Evolutionary conservation across 1,140 invertebrate genomes (phyloP).

Genomic region (Penaeus vannamei): DNA sequence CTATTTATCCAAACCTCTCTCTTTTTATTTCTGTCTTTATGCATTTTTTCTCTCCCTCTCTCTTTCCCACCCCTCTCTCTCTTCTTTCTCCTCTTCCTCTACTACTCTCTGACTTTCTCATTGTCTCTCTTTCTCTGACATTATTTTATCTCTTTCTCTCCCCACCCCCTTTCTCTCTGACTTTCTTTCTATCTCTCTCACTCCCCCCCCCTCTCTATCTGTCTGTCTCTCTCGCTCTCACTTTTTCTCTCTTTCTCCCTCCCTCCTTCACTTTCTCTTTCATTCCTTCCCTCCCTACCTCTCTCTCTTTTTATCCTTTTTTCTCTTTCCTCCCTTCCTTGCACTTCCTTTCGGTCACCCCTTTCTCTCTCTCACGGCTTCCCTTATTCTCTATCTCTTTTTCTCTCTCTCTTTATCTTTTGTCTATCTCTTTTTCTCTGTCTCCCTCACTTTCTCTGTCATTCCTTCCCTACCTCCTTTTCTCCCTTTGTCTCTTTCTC

Average conservation of each 20-base stretch:
- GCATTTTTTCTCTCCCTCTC: neutral
- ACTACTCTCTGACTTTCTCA: neutral
- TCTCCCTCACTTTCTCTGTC: too few relatives aligned
- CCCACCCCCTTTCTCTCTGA: neutral
- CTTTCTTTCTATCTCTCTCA: neutral
- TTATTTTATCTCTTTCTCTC: neutral
- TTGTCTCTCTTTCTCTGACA: neutral
- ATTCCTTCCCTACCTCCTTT: too few relatives aligned
- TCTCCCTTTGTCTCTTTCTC: too few relatives aligned
- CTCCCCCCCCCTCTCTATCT: neutral
- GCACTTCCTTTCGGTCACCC: neutral
- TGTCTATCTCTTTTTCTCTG: too few relatives aligned
- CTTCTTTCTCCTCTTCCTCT: neutral
- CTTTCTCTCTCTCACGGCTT: too few relatives aligned
- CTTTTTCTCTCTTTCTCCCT: constrained; percentile 39
- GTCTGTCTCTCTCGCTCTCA: constrained; percentile 38
- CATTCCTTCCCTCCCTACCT: neutral
- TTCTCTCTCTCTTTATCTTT: too few relatives aligned
- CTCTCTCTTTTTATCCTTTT: neutral
- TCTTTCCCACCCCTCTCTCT: neutral
- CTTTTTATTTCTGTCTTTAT: too few relatives aligned
- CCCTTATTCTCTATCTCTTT: too few relatives aligned
- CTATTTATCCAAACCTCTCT: too few relatives aligned
- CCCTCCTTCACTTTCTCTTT: constrained; percentile 35
- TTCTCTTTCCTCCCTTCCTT: neutral